Conservation (phyloP, 2,113 vertebrate species). For the Bubo scandiacus region DNA sequence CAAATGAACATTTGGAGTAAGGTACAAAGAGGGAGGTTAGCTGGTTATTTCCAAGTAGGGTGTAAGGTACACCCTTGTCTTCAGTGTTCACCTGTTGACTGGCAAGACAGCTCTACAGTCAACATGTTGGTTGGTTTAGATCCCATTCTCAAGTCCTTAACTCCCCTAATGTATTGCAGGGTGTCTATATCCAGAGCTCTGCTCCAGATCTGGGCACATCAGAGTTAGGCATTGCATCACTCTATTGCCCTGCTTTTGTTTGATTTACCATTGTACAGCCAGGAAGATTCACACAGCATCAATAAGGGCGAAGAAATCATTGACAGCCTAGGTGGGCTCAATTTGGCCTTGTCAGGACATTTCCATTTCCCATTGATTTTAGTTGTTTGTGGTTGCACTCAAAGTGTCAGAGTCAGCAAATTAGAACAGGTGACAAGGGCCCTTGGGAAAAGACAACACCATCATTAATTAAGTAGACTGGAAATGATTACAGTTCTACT, state of each 20-base stretch:
- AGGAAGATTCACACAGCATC: background rate
- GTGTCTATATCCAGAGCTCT: background rate
- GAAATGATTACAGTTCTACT: background rate
- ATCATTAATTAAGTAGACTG: background rate
- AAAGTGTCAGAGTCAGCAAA: background rate
- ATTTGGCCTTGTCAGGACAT: constrained; percentile 15
- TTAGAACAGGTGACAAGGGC: constrained; percentile 15
- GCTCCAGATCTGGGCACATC: background rate
- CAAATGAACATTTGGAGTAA: background rate
- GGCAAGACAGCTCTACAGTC: background rate
- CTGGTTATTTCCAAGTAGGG: background rate
- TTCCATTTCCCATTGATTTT: constrained; percentile 49
- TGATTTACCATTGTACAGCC: background rate
- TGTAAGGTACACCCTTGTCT: background rate
- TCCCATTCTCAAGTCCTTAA: background rate
- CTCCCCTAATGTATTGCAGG: background rate
- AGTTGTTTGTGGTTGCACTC: background rate
- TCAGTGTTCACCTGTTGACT: background rate
- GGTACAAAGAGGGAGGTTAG: background rate
- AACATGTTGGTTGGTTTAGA: background rate
- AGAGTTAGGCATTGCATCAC: background rate
- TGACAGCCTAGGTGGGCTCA: constrained; percentile 10
- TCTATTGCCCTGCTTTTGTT: background rate
- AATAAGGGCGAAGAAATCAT: background rate
- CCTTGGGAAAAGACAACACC: background rate